Evolutionary conservation across 2,113 vertebrate species (phyloP), one percentile per base, ranked within the genome.

Genomic region (Octodon degus): DNA sequence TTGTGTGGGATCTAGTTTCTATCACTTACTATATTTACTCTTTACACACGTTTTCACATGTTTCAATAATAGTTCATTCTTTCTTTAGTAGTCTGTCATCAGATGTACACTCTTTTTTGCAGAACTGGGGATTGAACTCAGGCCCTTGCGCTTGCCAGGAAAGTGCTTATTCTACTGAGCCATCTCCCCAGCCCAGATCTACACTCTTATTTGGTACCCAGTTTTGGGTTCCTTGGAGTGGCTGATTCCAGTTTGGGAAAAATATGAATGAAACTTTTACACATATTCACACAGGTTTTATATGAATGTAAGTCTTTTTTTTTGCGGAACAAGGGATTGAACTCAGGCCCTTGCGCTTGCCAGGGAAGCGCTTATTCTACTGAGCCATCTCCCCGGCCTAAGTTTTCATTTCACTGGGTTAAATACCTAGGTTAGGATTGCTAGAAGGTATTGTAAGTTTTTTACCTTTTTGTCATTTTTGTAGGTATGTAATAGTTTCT

Each of bases 371-470:
- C n/a, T n/a, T n/a, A 43, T 43, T 43, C 43, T 43, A 43, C 43
- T 43, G 43, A 43, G 43, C 43, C 43, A 43, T 43, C 43, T 43
- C 43, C 43, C 43, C 43, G 2, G 43, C 43, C 43, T 43, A 43
- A 43, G 43, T 50, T 50, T 50, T 95, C 17, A 83, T 90, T 96
- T 96, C 67, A 82, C 37, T 62, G 27, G 67, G 34, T 43, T 90
- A 43, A 92, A n/a, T 74, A 65, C 27, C 47, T 77, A 62, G 50
- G n/a, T 10, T 77, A 68, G 60, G 20, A 82, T 83, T 87, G 37
- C 50, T 87, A 53, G 27, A 3, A 77, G 24, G 2, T 47, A 37
- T 76, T 90, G 11, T 90, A 67, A 72, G 7, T 82, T 82, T 86
- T 84, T 55, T 3, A 7, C 3, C 0, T 60, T 80, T 70, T 88